Conservation (phyloP, 2,888 invertebrate species). For the Agrochola litura region DNA sequence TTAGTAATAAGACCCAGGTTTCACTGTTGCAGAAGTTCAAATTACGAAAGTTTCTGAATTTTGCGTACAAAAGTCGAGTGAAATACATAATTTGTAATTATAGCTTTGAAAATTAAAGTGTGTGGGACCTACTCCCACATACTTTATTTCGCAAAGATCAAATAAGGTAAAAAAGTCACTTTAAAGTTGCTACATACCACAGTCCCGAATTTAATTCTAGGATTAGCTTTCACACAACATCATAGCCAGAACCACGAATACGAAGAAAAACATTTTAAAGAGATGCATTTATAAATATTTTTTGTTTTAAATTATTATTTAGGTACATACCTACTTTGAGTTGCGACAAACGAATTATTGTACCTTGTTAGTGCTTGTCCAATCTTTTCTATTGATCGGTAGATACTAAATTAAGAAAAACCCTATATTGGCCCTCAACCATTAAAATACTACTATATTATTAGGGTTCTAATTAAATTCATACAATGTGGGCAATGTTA, state of each 20-base stretch:
- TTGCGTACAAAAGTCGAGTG: background rate
- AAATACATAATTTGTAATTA: background rate
- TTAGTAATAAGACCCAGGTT: too few species aligned
- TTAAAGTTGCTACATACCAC: background rate
- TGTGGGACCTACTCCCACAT: background rate
- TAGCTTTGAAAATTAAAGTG: background rate
- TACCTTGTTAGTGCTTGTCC: background rate
- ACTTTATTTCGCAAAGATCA: too few species aligned
- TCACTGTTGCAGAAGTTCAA: background rate
- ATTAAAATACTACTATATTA: background rate
- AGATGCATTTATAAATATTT: slow-evolving; percentile 18
- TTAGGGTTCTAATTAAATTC: background rate
- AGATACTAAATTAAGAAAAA: background rate
- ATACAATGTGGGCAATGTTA: background rate
- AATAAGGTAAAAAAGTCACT: background rate
- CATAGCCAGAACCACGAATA: slow-evolving; percentile 23
- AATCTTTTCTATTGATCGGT: slow-evolving; percentile 8
- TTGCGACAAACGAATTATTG: background rate
- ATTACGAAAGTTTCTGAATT: background rate
- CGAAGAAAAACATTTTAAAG: slow-evolving; percentile 21
- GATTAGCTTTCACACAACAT: slow-evolving; percentile 27
- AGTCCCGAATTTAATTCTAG: slow-evolving; percentile 8
- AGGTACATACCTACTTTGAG: too few species aligned
- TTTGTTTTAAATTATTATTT: background rate
- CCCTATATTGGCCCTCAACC: too few species aligned